phyloP scores from a whole-genome alignment of 2,797 vertebrate species.

The Acanthurus leucopareius region DNA sequence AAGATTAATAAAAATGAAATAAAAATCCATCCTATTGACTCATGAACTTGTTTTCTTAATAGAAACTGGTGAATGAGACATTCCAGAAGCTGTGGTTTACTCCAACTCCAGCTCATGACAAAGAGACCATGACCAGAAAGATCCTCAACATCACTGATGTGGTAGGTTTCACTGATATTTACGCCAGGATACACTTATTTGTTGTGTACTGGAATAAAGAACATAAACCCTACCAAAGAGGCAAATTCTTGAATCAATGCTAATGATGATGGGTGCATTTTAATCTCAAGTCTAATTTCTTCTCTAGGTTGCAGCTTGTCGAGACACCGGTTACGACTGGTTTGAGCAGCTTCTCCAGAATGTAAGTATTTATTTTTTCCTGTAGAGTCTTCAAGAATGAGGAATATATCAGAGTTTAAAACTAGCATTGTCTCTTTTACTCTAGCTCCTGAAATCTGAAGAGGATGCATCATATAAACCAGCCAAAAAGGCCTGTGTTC shows the following conservation, averaged over 20 bases:
- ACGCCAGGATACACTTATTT: neutral
- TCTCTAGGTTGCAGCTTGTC: slow-evolving; percentile 93
- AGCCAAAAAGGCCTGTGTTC: slow-evolving; percentile 97
- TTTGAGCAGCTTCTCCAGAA: slow-evolving; percentile 99
- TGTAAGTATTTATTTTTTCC: slow-evolving; percentile 82
- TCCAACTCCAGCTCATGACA: slow-evolving; percentile 94
- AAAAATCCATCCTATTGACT: neutral
- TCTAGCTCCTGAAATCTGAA: slow-evolving; percentile 94
- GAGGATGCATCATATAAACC: slow-evolving; percentile 97
- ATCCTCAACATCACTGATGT: slow-evolving; percentile 99
- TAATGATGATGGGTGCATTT: neutral
- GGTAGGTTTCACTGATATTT: slow-evolving; percentile 80
- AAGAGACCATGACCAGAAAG: slow-evolving; percentile 97
- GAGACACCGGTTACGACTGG: slow-evolving; percentile 98
- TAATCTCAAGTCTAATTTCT: slow-evolving; percentile 31
- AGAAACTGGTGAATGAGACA: slow-evolving; percentile 99
- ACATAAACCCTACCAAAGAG: neutral
- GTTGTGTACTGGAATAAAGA: neutral
- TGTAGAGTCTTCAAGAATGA: neutral
- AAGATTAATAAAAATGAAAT: neutral
- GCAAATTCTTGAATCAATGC: neutral
- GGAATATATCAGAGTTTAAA: neutral
- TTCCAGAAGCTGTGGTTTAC: slow-evolving; percentile 99
- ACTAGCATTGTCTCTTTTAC: neutral
- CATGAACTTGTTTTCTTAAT: slow-evolving; percentile 6